Conservation (phyloP, 2,888 invertebrate species). For the Germaria angustata region DNA sequence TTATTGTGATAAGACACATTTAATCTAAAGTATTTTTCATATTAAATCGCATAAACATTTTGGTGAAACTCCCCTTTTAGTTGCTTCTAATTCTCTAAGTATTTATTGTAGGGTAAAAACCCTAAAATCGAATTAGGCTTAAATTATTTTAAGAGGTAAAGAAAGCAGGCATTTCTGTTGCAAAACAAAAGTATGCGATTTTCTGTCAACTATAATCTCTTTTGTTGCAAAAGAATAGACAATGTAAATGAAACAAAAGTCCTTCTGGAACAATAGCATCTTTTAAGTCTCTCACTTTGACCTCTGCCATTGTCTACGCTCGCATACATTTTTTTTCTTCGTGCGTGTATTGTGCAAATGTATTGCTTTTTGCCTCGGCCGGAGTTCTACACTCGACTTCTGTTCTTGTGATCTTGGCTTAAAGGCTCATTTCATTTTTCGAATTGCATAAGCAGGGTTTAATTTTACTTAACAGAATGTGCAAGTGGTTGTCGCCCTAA, state of each 20-base stretch:
- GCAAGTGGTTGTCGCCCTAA: constrained; percentile 43
- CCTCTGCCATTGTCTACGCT: constrained; percentile 1
- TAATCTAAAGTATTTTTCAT: constrained; percentile 30
- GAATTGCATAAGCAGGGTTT: constrained; percentile 62
- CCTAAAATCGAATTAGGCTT: constrained; percentile 59
- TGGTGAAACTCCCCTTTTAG: constrained; percentile 49
- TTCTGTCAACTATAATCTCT: constrained; percentile 47
- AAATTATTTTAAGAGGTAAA: background rate
- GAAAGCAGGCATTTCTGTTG: constrained; percentile 9
- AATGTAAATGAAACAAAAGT: constrained; percentile 37
- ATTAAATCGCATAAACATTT: constrained; percentile 54
- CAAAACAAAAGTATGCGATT: constrained; percentile 38
- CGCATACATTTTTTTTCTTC: background rate
- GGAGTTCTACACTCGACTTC: constrained; percentile 61
- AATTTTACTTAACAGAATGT: constrained; percentile 56
- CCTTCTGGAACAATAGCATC: constrained; percentile 20
- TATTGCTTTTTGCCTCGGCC: constrained; percentile 52
- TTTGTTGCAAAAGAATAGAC: constrained; percentile 31
- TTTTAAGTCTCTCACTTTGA: background rate
- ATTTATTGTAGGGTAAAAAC: background rate
- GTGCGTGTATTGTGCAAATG: constrained; percentile 10
- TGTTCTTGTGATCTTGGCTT: constrained; percentile 65
- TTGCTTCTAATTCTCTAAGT: background rate
- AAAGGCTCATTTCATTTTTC: constrained; percentile 55
- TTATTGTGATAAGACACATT: too few relatives aligned